Conservation (phyloP, 2,113 vertebrate species). For the Prinia subflava region DNA sequence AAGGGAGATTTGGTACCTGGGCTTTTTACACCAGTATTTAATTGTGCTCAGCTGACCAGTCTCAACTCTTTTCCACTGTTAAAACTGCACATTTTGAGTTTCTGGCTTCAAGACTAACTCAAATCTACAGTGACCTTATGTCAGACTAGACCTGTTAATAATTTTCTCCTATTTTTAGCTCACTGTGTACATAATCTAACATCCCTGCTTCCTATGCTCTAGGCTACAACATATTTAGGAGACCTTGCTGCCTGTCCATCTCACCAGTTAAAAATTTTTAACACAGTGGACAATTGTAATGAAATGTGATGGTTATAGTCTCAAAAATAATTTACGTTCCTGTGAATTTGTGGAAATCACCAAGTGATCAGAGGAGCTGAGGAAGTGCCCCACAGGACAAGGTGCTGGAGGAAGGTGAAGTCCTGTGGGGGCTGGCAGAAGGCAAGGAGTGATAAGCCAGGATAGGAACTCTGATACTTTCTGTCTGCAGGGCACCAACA, state of each 20-base stretch:
- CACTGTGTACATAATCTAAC: neutral
- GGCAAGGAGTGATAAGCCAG: neutral
- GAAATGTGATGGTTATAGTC: neutral
- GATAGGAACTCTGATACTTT: neutral
- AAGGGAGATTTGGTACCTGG: neutral
- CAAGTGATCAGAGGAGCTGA: neutral
- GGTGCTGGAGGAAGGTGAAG: neutral
- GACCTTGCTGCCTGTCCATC: neutral
- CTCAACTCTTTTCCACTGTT: neutral
- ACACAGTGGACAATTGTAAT: neutral
- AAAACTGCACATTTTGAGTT: neutral
- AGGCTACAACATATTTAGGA: neutral
- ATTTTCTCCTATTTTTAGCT: neutral
- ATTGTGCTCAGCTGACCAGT: neutral
- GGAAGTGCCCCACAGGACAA: accelerated
- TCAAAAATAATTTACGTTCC: neutral
- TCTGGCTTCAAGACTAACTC: neutral
- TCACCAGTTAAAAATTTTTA: neutral
- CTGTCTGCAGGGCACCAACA: neutral
- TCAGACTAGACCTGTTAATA: neutral
- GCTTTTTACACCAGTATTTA: neutral
- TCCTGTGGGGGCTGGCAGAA: neutral
- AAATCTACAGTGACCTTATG: neutral
- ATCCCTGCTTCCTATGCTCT: neutral
- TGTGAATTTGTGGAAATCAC: neutral